Evolutionary conservation across 2,113 vertebrate species (phyloP), one percentile per base, ranked within the genome.

Genomic region (Rhineura floridana): DNA sequence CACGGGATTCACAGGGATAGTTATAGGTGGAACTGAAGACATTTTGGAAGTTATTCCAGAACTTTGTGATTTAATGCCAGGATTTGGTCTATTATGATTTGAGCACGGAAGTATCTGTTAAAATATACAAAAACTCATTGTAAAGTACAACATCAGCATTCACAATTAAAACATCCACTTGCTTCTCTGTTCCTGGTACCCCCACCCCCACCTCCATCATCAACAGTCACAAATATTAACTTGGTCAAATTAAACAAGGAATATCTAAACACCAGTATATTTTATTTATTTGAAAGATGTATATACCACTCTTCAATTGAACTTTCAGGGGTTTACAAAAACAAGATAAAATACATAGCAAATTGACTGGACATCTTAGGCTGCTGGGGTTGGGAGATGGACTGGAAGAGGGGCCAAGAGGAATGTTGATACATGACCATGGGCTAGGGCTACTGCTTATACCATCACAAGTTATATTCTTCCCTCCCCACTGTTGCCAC

Each of bases 41-140:
- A 30, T 28, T 59, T 90, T 81, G 50, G 89, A 67, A 72, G 90
- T 44, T 86, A 73, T 87, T 63, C 72, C 81, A 23, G 8, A 25
- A 85, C n/a, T 81, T 94, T 72, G 62, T 9, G 82, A 87, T 77
- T 70, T 81, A 90, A 70, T 69, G 69, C 80, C 80, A 91, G 0
- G 48, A 59, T 76, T 83, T 90, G 87, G 63, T 65, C 63, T 80
- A 88, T 81, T n/a, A 12, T 78, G 81, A 83, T 84, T 76, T 82
- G 94, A 79, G 55, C 73, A 88, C 89, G 88, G 90, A 91, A n/a
- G 12, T 33, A 89, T 25, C 94, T 96, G 94, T 87, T 81, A 85
- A 93, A 90, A 83, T 69, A 86, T 30, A 82, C 28, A 79, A 12
- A 80, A 70, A 0, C 6, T n/a, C 17, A 75, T 25, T 81, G 46